Conservation (phyloP, 2,797 vertebrate genomes). For the Melanogrammus aeglefinus region DNA sequence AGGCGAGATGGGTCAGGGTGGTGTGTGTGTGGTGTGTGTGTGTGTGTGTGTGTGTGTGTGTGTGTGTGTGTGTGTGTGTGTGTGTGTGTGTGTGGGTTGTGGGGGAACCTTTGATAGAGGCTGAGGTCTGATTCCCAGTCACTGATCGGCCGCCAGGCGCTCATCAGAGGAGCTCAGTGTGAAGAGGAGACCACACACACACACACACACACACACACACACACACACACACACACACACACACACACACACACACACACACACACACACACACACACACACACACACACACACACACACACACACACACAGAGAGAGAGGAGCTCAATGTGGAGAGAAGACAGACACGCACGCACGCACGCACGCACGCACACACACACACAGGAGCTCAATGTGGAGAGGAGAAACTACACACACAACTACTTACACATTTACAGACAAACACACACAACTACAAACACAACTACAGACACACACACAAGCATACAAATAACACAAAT, state of each 20-base stretch:
- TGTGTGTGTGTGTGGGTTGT: conserved; percentile 32
- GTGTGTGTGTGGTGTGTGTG: background rate
- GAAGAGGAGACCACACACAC: too few species aligned
- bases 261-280: too few species aligned
- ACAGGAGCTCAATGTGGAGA: conserved; percentile 52
- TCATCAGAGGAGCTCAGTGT: conserved; percentile 19
- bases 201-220: too few species aligned
- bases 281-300: too few species aligned
- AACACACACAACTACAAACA: too few species aligned
- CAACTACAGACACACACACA: background rate
- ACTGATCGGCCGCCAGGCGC: conserved; percentile 31
- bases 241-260: conserved; percentile 22
- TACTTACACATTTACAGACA: too few species aligned
- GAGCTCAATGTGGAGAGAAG: too few species aligned
- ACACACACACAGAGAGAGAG: too few species aligned
- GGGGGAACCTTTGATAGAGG: conserved; percentile 61
- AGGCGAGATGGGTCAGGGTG: background rate
- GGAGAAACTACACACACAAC: too few species aligned
- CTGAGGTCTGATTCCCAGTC: conserved; percentile 45
- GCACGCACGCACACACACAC: too few species aligned
- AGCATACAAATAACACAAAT: background rate
- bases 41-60: background rate
- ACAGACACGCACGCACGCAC: conserved; percentile 1
- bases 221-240: too few species aligned
- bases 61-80: background rate